Evolutionary conservation across 1,140 invertebrate genomes (phyloP).

Genomic region (Drosophila eugracilis): DNA sequence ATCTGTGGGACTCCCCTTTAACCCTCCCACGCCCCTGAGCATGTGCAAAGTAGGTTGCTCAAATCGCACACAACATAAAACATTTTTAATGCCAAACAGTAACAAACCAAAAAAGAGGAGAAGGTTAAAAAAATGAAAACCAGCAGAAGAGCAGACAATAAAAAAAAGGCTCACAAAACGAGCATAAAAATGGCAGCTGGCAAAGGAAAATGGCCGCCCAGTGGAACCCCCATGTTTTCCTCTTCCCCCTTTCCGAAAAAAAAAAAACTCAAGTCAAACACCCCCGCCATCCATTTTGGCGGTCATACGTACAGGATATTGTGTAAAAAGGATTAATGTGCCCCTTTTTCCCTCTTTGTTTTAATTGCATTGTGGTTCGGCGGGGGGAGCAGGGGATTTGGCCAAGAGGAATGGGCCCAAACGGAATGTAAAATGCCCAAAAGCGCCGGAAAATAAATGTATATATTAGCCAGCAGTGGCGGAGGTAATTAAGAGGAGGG

Average conservation of each 20-base stretch:
- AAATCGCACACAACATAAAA: slow-evolving; percentile 83
- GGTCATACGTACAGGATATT: slow-evolving; percentile 73
- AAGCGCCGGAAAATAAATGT: slow-evolving; percentile 50
- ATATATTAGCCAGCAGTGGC: slow-evolving; percentile 25
- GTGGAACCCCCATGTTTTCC: slow-evolving; percentile 26
- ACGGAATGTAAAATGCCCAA: slow-evolving; percentile 67
- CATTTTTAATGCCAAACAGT: slow-evolving; percentile 80
- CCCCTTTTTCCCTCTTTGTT: slow-evolving; percentile 68
- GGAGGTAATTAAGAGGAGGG: background rate
- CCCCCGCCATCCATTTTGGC: slow-evolving; percentile 41
- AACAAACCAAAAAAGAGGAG: slow-evolving; percentile 15
- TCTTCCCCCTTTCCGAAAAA: no score
- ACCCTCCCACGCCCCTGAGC: slow-evolving; percentile 30
- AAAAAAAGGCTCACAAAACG: slow-evolving; percentile 66
- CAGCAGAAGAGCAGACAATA: slow-evolving; percentile 45
- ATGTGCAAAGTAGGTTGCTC: slow-evolving; percentile 82
- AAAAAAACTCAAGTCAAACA: background rate
- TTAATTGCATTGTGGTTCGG: slow-evolving; percentile 70
- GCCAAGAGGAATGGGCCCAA: slow-evolving; percentile 43
- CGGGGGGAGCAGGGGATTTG: slow-evolving; percentile 13
- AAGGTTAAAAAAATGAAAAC: slow-evolving; percentile 27
- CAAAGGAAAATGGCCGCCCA: slow-evolving; percentile 78
- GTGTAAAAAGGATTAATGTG: slow-evolving; percentile 82
- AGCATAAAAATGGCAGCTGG: slow-evolving; percentile 80
- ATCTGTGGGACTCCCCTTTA: slow-evolving; percentile 17